Base-by-base conservation (phyloP, 64 coral and sea anemone species). In the Montipora cactus region DNA sequence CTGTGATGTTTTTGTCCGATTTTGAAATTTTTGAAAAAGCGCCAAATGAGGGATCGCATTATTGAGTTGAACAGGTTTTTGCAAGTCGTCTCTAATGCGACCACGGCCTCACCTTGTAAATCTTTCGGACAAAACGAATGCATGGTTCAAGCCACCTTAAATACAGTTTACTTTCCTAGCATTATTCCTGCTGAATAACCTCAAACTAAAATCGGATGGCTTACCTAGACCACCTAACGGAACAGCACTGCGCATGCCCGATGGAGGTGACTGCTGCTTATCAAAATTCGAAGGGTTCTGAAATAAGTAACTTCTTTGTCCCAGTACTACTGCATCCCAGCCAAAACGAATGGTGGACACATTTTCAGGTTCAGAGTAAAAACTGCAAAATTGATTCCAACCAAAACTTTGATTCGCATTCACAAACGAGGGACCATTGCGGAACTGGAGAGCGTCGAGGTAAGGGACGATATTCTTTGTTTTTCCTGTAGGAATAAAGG, bases 201-300 rank as follows among this genome's bases (percentile, higher is more conserved):
- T 68, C 14, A n/a, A n/a, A 68, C 8, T n/a, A 4, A 13, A 5
- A 18, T 16, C 4, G 7, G 37, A 13, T 64, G 22, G 10, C 81
- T 85, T 85, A 85, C 82, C 82, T 19, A 97, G 76, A 37, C 95
- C 95, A 16, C 95, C 95, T 20, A 97, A 87, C 0, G 95, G 95
- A 25, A 97, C 95, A 47, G 95, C 95, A 84, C 93, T 95, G 37
- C 95, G 95, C 95, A 97, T 97, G 48, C 95, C 95, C 37, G 50
- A 8, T 64, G 95, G 95, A 46, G 95, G 95, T 50, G 82, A 85
- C 64, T 14, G 82, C 66, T 85, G 82, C 0, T 70, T 49, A 37
- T 71, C 66, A 16, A 37, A 44, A 70, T 85, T 44, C 7, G 59
- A 45, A 20, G 64, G 62, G 44, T 85, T 85, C 16, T 85, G 15